Evolutionary conservation across 2,888 invertebrate genomes (phyloP), one percentile per base, ranked within the genome.

Genomic region (Beris morrisii): DNA sequence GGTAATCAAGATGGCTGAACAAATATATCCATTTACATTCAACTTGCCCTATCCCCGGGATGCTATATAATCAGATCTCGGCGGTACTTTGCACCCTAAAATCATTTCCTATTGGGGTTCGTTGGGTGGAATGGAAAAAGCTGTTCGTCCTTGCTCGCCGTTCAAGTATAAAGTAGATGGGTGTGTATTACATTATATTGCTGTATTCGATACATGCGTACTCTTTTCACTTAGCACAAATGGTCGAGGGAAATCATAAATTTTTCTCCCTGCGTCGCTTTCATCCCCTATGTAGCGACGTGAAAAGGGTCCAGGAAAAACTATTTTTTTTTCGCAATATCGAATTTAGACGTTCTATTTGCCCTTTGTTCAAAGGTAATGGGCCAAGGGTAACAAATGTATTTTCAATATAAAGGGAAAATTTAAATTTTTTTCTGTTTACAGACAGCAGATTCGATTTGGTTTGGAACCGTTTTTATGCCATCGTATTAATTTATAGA

Each of bases 1-100:
- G 69, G 55, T 68, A 68, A 69, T 69, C 69, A 69, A 69, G 69
- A 69, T 69, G 69, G 69, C 69, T 69, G 69, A 69, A 69, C 61
- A 67, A 69, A 69, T 66, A 67, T 59, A 69, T 64, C 58, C 67
- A 65, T 65, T 65, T 57, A 65, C 66, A 69, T 48, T 56, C 68
- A 32, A 52, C 61, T 46, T 45, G 31, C 48, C 13, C 52, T 59
- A 22, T 61, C 50, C 38, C 38, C 38, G 43, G 31, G 52, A 38
- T 58, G 22, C 32, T 61, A 11, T 61, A 32, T 61, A 50, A 52
- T 61, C 50, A 38, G 52, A 50, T 61, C 52, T 13, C 46, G 12
- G 45, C 55, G 68, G 61, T 43, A 65, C 55, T 61, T 65, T 55
- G 65, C 55, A 65, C 65, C 65, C 61, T 52, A 59, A 52, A 64